phyloP scores from a whole-genome alignment of 1,140 invertebrate species.

The Ceratitis capitata region DNA sequence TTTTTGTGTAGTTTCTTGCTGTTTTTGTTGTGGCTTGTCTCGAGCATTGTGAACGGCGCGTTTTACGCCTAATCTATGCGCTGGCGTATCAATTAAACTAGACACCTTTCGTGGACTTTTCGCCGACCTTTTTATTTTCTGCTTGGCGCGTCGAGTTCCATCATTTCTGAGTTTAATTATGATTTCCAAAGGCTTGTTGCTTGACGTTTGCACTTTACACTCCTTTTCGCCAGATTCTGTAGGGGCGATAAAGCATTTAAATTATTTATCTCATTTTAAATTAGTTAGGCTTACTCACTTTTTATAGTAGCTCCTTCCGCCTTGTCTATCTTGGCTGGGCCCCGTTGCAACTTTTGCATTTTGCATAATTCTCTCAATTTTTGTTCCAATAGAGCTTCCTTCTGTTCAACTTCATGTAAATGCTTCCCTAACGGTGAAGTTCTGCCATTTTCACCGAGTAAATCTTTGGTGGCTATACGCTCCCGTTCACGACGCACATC shows the following conservation, averaged over 20 bases:
- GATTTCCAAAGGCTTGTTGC: constrained; percentile 53
- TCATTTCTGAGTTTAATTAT: constrained; percentile 58
- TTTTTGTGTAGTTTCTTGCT: neutral
- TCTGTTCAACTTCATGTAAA: constrained; percentile 47
- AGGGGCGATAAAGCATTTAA: neutral
- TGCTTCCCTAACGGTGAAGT: constrained; percentile 45
- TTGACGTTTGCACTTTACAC: neutral
- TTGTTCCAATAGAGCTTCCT: constrained; percentile 55
- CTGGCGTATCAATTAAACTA: constrained; percentile 19
- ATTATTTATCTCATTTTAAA: neutral
- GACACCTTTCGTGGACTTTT: neutral
- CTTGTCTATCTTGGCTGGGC: neutral
- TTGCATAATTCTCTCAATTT: constrained; percentile 51
- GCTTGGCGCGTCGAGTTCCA: constrained; percentile 33
- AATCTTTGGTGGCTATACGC: constrained; percentile 42
- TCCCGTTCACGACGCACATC: constrained; percentile 50
- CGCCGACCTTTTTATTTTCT: neutral
- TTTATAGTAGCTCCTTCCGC: neutral
- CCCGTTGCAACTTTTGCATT: constrained; percentile 29
- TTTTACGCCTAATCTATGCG: constrained; percentile 4
- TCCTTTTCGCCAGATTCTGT: neutral
- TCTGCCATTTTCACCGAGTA: neutral
- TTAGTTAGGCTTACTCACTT: neutral
- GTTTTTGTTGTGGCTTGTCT: neutral
- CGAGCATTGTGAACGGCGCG: neutral